Conservation (phyloP, 1,140 invertebrate species). For the Zaprionus ghesquierei region DNA sequence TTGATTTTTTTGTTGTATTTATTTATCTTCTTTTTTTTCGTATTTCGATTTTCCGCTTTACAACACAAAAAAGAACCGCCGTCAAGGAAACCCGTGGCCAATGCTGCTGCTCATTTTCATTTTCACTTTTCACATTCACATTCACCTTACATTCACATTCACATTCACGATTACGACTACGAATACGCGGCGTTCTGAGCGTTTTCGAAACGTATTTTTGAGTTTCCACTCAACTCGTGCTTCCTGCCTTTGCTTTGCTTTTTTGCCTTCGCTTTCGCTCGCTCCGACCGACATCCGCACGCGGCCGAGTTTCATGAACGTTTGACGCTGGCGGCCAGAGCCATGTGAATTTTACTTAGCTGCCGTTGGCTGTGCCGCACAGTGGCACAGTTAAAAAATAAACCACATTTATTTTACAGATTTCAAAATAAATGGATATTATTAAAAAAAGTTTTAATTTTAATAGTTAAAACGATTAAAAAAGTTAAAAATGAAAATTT, state of each 20-base stretch:
- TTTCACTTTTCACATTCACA: conserved; percentile 72
- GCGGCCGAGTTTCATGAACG: conserved; percentile 74
- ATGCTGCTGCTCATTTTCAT: conserved; percentile 68
- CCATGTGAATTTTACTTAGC: conserved; percentile 74
- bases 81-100: conserved; percentile 71
- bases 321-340: conserved; percentile 57
- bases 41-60: conserved; percentile 61
- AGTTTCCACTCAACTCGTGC: conserved; percentile 7
- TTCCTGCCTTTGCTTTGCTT: background rate
- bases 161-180: too few relatives aligned
- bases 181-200: too few relatives aligned
- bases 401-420: too few relatives aligned
- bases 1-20: conserved; percentile 21
- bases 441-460: too few relatives aligned
- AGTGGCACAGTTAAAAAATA: too few relatives aligned
- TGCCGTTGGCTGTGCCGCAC: conserved; percentile 36
- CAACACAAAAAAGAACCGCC: conserved; percentile 50
- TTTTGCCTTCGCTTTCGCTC: conserved; percentile 23
- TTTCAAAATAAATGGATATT: too few relatives aligned
- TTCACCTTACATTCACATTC: conserved; percentile 20
- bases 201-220: conserved; percentile 39
- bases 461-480: too few relatives aligned
- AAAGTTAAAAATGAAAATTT: too few relatives aligned
- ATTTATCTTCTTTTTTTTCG: conserved; percentile 25
- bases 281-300: conserved; percentile 61